Conservation (phyloP, 2,113 vertebrate genomes). For the Agapornis roseicollis region DNA sequence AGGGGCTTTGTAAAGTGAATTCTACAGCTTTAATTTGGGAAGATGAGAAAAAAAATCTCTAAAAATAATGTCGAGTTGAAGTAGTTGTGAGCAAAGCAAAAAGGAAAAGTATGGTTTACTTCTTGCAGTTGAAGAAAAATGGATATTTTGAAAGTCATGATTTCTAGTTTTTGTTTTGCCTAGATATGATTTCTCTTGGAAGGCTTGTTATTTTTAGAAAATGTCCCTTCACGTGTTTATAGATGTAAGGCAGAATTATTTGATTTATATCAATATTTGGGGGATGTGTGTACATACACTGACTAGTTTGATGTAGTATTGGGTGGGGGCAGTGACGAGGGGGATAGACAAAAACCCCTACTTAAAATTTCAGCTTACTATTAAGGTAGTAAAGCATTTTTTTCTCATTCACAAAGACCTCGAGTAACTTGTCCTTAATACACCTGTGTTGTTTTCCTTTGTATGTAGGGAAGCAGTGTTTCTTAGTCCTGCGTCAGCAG, state of each 20-base stretch:
- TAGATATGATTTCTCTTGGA: not conserved
- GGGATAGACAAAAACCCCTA: not conserved
- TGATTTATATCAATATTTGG: not conserved
- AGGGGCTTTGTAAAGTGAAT: not conserved
- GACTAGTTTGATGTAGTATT: not conserved
- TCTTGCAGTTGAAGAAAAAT: not conserved
- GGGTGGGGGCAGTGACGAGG: rapidly evolving
- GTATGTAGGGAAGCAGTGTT: constrained; percentile 94
- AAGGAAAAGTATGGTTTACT: not conserved
- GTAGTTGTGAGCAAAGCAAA: not conserved
- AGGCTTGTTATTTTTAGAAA: not conserved
- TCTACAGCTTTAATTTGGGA: not conserved
- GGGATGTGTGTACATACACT: not conserved
- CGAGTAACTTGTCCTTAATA: constrained; percentile 57
- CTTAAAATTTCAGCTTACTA: not conserved
- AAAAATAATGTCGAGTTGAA: not conserved
- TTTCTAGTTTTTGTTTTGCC: not conserved
- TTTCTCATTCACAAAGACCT: constrained; percentile 58
- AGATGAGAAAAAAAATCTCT: not conserved
- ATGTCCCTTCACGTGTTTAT: not conserved
- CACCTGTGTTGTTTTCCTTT: constrained; percentile 67
- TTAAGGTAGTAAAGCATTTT: constrained; percentile 48
- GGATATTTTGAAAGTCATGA: not conserved
- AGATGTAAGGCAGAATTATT: not conserved
- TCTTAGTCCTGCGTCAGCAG: constrained; percentile 97